phyloP scores from a whole-genome alignment of 2,113 vertebrate species.

The Ardeotis arabs region DNA sequence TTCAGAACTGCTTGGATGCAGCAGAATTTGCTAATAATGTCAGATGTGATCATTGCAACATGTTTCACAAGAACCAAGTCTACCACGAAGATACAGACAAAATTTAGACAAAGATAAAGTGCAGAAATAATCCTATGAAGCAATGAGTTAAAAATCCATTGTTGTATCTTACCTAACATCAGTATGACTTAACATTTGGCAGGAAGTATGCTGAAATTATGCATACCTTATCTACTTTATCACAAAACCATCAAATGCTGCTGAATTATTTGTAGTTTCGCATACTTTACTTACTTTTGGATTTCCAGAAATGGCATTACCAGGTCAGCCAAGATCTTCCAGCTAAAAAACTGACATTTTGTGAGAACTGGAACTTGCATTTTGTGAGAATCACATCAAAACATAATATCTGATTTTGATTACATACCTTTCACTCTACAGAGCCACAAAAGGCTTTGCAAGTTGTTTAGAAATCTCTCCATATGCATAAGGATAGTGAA shows the following conservation, averaged over 20 bases:
- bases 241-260: background rate
- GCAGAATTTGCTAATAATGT: background rate
- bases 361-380: background rate
- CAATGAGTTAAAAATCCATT: background rate
- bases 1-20: background rate
- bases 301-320: constrained; percentile 18
- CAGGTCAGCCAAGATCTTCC: constrained; percentile 16
- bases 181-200: constrained; percentile 9
- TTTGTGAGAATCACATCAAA: background rate
- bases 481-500: background rate
- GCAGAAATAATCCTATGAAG: background rate
- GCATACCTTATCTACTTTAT: background rate
- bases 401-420: background rate
- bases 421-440: background rate
- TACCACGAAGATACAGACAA: background rate
- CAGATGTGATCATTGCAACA: background rate
- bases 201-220: constrained; percentile 9
- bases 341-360: background rate
- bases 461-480: background rate
- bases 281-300: background rate
- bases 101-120: background rate
- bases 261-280: background rate
- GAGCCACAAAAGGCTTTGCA: background rate
- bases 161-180: background rate
- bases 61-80: background rate